These are phyloP conservation scores for Psettodes erumei DNA, from an alignment of 2,113 vertebrate species.

Conservation along the genomic window DNA sequence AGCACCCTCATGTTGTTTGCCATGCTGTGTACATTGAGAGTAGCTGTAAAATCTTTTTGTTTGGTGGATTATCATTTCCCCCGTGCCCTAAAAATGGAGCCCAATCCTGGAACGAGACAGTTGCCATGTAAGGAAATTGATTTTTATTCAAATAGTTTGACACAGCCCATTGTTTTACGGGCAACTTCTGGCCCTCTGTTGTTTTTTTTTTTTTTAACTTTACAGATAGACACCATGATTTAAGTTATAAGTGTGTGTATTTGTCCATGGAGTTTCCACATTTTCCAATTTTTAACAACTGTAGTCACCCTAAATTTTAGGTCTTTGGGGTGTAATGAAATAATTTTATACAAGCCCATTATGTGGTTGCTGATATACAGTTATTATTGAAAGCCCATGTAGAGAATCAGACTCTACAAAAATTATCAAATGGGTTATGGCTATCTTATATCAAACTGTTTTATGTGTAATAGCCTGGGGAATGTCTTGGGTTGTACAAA, in stretches of 20 bases:
- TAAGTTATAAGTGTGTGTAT: neutral
- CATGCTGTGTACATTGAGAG: constrained; percentile 37
- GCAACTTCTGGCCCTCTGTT: neutral
- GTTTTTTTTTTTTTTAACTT: neutral
- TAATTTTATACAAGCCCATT: neutral
- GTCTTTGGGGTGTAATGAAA: neutral
- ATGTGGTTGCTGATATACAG: constrained; percentile 1
- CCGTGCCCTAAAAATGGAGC: constrained; percentile 26
- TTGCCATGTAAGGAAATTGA: constrained; percentile 6
- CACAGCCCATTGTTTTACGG: constrained; percentile 16
- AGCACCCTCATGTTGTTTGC: constrained; percentile 43
- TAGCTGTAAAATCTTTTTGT: constrained; percentile 45
- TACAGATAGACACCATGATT: neutral
- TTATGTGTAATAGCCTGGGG: neutral
- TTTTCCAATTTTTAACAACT: neutral
- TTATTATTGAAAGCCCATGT: constrained; percentile 4
- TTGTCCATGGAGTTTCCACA: neutral
- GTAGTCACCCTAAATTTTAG: neutral
- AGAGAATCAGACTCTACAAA: neutral
- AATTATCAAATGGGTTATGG: neutral
- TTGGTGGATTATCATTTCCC: constrained; percentile 50
- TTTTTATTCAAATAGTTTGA: constrained; percentile 14
- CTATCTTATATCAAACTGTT: neutral
- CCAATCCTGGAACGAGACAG: constrained; percentile 68
- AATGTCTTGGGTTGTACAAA: constrained; percentile 3